Evolutionary conservation across 2,797 vertebrate species (phyloP).

Genomic region (Malurus leucopterus): DNA sequence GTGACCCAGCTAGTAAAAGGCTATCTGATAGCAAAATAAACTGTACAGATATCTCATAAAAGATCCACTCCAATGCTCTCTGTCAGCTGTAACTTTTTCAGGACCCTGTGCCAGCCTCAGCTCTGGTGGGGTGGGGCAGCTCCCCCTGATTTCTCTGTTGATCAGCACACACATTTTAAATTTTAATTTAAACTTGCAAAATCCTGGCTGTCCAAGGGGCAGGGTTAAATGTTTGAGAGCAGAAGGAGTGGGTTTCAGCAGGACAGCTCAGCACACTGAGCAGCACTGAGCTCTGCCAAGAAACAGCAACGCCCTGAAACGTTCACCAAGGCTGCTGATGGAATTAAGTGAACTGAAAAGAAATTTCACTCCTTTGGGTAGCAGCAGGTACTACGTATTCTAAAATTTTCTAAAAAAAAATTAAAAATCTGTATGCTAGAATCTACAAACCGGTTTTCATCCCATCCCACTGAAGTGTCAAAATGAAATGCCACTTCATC

Average conservation of each 20-base stretch:
- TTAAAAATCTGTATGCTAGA: neutral
- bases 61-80: neutral
- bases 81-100: neutral
- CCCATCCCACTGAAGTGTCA: neutral
- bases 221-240: neutral
- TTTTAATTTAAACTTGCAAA: neutral
- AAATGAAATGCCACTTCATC: neutral
- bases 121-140: neutral
- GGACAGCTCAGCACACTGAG: neutral
- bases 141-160: neutral
- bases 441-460: neutral
- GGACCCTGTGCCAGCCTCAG: neutral
- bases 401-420: neutral
- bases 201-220: neutral
- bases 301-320: neutral
- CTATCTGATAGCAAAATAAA: neutral
- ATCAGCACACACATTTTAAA: neutral
- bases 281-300: neutral
- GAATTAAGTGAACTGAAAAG: neutral
- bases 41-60: neutral
- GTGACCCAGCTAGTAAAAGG: conserved; percentile 9
- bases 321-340: neutral
- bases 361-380: neutral
- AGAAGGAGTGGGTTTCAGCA: neutral
- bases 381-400: neutral